phyloP scores from a whole-genome alignment of 1,140 invertebrate species.

The Lucilia sericata region DNA sequence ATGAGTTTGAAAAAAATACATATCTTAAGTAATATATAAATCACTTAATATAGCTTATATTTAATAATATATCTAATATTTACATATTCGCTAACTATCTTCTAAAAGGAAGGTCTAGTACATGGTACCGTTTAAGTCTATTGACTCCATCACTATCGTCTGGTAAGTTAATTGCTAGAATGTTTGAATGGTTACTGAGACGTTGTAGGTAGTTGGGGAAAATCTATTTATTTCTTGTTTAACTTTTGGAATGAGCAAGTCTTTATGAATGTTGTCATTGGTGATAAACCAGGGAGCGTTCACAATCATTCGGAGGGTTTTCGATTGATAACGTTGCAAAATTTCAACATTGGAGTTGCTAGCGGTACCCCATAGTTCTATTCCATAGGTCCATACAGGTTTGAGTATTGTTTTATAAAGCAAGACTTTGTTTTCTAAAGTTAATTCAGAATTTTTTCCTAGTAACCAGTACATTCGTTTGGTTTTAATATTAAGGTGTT shows the following conservation, averaged over 20 bases:
- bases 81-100: neutral
- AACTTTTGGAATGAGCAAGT: neutral
- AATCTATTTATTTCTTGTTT: constrained; percentile 10
- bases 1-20: too few relatives aligned
- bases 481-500: constrained; percentile 48
- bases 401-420: constrained; percentile 53
- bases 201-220: neutral
- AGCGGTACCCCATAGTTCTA: constrained; percentile 52
- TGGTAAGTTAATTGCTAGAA: neutral
- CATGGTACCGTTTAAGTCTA: neutral
- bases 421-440: constrained; percentile 48
- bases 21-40: too few relatives aligned
- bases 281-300: constrained; percentile 44
- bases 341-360: constrained; percentile 50
- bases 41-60: constrained; percentile 59
- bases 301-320: constrained; percentile 36
- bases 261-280: constrained; percentile 36
- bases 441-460: constrained; percentile 33
- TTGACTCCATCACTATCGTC: neutral
- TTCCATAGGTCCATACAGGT: constrained; percentile 49
- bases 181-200: neutral
- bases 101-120: neutral
- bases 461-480: constrained; percentile 49
- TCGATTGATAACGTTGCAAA: constrained; percentile 42
- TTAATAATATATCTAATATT: constrained; percentile 41